phyloP scores from a whole-genome alignment of 2,888 invertebrate genomes.

The Mylabris sibirica region DNA sequence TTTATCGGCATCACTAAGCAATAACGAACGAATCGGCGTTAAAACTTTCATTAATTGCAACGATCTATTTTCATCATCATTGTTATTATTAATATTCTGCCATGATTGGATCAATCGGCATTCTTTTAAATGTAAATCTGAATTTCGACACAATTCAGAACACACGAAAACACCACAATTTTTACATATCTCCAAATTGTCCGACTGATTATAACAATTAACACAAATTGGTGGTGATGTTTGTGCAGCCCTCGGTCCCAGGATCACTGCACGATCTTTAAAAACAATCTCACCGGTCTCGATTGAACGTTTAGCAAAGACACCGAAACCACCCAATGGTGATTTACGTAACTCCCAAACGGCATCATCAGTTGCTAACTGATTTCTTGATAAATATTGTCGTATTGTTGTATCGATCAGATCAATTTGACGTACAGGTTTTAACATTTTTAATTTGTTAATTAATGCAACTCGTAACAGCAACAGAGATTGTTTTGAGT shows the following conservation, averaged over 20 bases:
- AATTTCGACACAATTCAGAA: slow-evolving; percentile 69
- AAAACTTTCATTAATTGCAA: slow-evolving; percentile 57
- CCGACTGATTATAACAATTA: slow-evolving; percentile 66
- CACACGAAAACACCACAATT: slow-evolving; percentile 77
- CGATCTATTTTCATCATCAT: slow-evolving; percentile 31
- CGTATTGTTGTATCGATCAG: background rate
- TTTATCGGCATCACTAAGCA: slow-evolving; percentile 61
- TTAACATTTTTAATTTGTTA: background rate
- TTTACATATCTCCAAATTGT: slow-evolving; percentile 63
- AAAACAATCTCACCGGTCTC: slow-evolving; percentile 74
- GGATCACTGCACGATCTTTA: slow-evolving; percentile 72
- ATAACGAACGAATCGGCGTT: slow-evolving; percentile 61
- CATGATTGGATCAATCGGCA: slow-evolving; percentile 70
- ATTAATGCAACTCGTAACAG: background rate
- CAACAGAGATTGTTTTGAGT: background rate
- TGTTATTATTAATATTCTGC: slow-evolving; percentile 60
- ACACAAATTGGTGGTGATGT: slow-evolving; percentile 69
- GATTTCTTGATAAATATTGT: background rate
- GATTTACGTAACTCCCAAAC: slow-evolving; percentile 70
- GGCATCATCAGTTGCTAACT: background rate
- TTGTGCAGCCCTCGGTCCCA: slow-evolving; percentile 71
- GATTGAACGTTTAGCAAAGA: slow-evolving; percentile 74
- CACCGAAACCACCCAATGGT: slow-evolving; percentile 72
- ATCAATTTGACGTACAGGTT: background rate
- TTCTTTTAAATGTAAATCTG: slow-evolving; percentile 68